Base-by-base conservation (phyloP, 2,888 invertebrate genomes). In the Acleris laterana region DNA sequence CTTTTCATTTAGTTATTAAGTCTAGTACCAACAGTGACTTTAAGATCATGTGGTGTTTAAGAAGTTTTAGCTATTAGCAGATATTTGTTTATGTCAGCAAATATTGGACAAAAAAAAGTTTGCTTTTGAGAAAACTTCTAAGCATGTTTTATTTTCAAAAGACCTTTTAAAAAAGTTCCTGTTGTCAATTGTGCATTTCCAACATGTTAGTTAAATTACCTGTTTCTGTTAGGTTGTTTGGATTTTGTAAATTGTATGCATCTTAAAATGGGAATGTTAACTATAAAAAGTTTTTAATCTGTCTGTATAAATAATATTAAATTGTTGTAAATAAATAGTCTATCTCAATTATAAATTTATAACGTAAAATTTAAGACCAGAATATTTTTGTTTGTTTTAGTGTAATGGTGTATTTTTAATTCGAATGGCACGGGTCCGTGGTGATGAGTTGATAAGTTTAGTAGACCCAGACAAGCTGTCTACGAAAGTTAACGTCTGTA, bases 321-420 rank as follows among this genome's bases (percentile, higher is more conserved):
- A 87, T 90, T 89, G 86, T 89, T 90, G 90, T 91, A 90, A 89
- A 90, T 91, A 89, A 82, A 90, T 89, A 89, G 89, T 89, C 80
- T 89, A 91, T 88, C 78, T 84, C 80, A 81, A 83, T 80, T 79
- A 81, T 83, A 80, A 82, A 81, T 83, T 80, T 79, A 81, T 83
- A 80, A 82, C 76, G 77, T 80, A 80, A 73, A 74, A 71, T 70
- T 70, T 74, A 74, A 73, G 72, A 66, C 71, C 69, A 71, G 67
- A 69, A 75, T 69, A 67, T 69, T 76, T 77, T 74, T 71, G 72
- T 69, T 61, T 49, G 46, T 59, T 64, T 63, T 64, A 60, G 50
- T 69, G 58, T 59, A 55, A 52, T 70, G 44, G 46, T 62, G 58
- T 67, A 63, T 65, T 57, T 62, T 62, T 46, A 62, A 59, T 46